phyloP scores from a whole-genome alignment of 2,113 vertebrate genomes.

The Sinocyclocheilus grahami region DNA sequence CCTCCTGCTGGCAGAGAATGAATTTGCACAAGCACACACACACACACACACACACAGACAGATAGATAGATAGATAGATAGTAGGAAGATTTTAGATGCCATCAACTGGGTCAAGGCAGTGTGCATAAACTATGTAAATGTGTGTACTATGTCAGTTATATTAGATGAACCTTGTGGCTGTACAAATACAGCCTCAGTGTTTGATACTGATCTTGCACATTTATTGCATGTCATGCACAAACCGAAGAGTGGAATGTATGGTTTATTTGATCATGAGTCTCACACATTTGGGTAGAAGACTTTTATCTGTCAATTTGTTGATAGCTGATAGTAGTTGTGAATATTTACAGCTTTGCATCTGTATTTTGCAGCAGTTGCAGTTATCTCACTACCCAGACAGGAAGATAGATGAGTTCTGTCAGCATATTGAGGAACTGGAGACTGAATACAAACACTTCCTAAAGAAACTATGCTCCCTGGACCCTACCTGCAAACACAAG shows the following conservation, averaged over 20 bases:
- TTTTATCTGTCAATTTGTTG: background rate
- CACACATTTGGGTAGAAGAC: background rate
- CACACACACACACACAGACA: no score
- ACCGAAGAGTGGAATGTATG: background rate
- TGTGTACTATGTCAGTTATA: no score
- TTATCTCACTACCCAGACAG: conserved; percentile 80
- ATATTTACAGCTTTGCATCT: background rate
- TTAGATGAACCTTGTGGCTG: no score
- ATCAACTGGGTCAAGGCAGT: background rate
- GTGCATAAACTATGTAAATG: background rate
- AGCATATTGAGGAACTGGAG: conserved; percentile 72
- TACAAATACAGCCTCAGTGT: background rate
- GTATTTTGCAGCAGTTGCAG: conserved; percentile 75
- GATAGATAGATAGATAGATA: no score
- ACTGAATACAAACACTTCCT: conserved; percentile 76
- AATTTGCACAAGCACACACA: no score
- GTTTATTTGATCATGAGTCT: background rate
- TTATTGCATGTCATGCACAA: background rate
- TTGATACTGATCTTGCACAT: background rate
- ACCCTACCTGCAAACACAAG: conserved; percentile 76
- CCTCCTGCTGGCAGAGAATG: background rate
- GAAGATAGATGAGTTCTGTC: conserved; percentile 79
- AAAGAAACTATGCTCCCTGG: conserved; percentile 71
- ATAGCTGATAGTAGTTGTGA: background rate
- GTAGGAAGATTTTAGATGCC: background rate